phyloP scores from a whole-genome alignment of 2,888 invertebrate species.

The Hanleya hanleyi region DNA sequence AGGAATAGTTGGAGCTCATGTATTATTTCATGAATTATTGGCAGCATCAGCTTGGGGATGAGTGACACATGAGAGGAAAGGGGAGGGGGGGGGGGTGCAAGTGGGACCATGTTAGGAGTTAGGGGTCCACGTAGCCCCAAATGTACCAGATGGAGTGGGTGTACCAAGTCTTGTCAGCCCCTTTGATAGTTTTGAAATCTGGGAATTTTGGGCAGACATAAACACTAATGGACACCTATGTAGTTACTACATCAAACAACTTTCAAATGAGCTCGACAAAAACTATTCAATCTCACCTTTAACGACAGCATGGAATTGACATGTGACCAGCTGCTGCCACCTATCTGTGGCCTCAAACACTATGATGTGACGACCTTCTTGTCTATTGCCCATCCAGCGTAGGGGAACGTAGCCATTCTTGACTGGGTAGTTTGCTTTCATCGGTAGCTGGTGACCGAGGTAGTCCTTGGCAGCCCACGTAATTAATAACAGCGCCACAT shows the following conservation, averaged over 20 bases:
- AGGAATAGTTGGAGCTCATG: no score
- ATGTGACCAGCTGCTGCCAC: conserved; percentile 46
- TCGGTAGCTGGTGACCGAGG: conserved; percentile 42
- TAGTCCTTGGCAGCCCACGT: conserved; percentile 47
- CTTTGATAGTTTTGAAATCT: no score
- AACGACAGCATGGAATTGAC: conserved; percentile 54
- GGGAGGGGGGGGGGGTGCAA: no score
- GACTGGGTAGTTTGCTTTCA: conserved; percentile 49
- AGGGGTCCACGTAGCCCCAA: no score
- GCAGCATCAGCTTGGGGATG: no score
- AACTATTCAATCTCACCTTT: conserved; percentile 42
- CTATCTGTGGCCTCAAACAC: conserved; percentile 52
- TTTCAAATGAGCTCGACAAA: neutral
- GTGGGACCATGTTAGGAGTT: no score
- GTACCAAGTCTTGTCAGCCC: no score
- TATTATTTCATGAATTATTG: no score
- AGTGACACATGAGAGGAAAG: no score
- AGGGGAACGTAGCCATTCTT: conserved; percentile 43
- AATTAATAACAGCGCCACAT: conserved; percentile 39
- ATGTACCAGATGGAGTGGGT: no score
- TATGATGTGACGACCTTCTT: conserved; percentile 51
- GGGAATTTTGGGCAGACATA: no score
- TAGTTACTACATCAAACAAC: neutral
- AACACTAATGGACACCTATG: no score
- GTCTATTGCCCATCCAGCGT: conserved; percentile 49